Conservation (phyloP, 2,113 vertebrate species). For the Caranx melampygus region DNA sequence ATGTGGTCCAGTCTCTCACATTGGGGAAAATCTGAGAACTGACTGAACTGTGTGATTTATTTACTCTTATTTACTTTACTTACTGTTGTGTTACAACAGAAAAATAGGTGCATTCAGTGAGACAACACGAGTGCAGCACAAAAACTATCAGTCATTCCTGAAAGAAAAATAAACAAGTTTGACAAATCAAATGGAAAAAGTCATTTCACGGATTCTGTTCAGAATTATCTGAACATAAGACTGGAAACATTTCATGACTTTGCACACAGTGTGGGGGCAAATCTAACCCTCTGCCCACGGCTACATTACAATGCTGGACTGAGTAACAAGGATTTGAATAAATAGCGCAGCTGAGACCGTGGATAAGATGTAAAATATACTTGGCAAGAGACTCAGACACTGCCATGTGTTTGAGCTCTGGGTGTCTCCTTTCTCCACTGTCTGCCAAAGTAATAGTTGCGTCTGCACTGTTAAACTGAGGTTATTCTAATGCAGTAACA, state of each 20-base stretch:
- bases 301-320: background rate
- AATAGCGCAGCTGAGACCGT: slow-evolving; percentile 26
- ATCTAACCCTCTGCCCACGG: slow-evolving; percentile 9
- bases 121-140: background rate
- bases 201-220: background rate
- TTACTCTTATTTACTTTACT: background rate
- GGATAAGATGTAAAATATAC: slow-evolving; percentile 27
- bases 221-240: background rate
- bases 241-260: slow-evolving; percentile 9
- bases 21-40: background rate
- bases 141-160: background rate
- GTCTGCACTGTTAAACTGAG: background rate
- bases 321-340: slow-evolving; percentile 41
- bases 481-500: background rate
- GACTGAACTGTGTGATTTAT: slow-evolving; percentile 1
- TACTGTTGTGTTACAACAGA: slow-evolving; percentile 6
- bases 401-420: background rate
- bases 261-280: background rate
- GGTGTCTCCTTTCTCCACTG: background rate
- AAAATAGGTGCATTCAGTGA: slow-evolving; percentile 3
- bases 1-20: background rate
- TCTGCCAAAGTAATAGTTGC: background rate
- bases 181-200: background rate
- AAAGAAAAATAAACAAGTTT: background rate
- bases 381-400: background rate